Conservation (phyloP, 2,797 vertebrate genomes). For the Syncerus caffer region DNA sequence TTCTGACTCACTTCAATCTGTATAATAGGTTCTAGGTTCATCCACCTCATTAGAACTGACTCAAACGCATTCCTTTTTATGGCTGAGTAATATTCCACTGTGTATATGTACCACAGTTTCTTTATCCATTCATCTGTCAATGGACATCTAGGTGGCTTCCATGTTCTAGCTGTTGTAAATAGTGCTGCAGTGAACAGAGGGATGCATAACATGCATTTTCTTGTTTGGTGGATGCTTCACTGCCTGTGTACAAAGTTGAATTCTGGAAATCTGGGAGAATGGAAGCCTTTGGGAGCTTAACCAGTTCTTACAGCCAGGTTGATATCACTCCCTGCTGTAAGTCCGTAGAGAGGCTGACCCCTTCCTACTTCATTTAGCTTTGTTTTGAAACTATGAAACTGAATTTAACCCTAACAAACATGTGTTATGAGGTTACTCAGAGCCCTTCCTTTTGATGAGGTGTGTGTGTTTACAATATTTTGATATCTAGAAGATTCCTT, state of each 20-base stretch:
- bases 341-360: background rate
- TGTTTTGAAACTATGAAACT: conserved; percentile 9
- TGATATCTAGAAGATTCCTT: background rate
- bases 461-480: background rate
- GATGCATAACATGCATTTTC: background rate
- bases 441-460: background rate
- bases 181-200: background rate
- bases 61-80: background rate
- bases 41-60: background rate
- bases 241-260: background rate
- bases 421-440: background rate
- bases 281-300: background rate
- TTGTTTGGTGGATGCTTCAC: background rate
- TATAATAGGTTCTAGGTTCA: background rate
- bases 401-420: background rate
- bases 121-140: background rate
- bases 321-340: background rate
- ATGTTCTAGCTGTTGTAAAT: background rate
- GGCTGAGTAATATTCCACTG: background rate
- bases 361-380: background rate
- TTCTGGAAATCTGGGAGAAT: background rate
- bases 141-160: background rate
- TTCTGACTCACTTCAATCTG: background rate
- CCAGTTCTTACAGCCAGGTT: background rate
- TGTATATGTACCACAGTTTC: background rate